Evolutionary conservation across 2,888 invertebrate species (phyloP).

Genomic region (Dicyrtoma fusca): DNA sequence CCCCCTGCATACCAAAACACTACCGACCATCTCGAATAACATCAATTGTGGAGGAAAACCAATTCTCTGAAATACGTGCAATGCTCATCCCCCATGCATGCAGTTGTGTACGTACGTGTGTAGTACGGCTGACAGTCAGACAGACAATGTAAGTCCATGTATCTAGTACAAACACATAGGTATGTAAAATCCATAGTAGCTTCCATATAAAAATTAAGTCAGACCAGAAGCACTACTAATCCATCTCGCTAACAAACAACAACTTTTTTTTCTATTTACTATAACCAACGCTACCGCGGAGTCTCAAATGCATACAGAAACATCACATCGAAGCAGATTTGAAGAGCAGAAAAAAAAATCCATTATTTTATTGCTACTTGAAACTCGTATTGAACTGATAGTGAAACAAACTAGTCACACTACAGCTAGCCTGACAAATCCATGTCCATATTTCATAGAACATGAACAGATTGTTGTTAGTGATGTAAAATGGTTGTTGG

Average conservation of each 20-base stretch:
- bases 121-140: no score
- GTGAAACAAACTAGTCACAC: constrained; percentile 32
- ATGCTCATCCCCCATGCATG: constrained; percentile 10
- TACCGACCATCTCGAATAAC: not conserved
- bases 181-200: no score
- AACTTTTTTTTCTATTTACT: not conserved
- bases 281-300: not conserved
- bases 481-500: constrained; percentile 25
- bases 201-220: no score
- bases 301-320: not conserved
- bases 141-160: no score
- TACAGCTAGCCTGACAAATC: constrained; percentile 20
- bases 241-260: not conserved
- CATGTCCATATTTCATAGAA: constrained; percentile 28
- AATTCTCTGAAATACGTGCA: constrained; percentile 10
- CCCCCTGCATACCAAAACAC: constrained; percentile 2
- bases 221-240: no score
- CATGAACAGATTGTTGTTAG: constrained; percentile 15
- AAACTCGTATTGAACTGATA: constrained; percentile 20
- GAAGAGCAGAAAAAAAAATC: constrained; percentile 13
- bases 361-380: constrained; percentile 36
- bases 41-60: constrained; percentile 4
- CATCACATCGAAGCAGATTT: not conserved
- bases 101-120: not conserved
- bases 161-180: no score